Evolutionary conservation across 1,140 invertebrate genomes (phyloP).

Genomic region (Procambarus virginalis): DNA sequence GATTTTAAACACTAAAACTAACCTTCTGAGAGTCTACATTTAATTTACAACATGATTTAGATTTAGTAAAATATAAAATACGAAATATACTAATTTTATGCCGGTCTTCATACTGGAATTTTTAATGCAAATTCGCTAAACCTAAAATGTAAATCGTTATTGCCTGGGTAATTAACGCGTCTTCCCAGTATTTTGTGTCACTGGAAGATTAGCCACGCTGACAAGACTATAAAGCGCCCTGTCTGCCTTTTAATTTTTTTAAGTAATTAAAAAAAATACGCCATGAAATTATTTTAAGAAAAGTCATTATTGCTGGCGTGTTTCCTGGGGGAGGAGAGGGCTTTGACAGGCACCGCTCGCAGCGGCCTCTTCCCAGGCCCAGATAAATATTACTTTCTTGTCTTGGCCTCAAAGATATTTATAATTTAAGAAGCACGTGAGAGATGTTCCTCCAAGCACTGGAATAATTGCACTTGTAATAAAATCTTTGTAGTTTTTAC

Average conservation of each 20-base stretch:
- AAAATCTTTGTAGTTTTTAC: background rate
- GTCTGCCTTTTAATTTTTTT: background rate
- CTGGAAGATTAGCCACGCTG: background rate
- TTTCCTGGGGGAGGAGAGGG: background rate
- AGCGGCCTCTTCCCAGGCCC: background rate
- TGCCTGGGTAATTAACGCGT: background rate
- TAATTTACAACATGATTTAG: too few relatives aligned
- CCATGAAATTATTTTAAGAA: background rate
- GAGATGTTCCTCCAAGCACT: background rate
- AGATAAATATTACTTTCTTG: background rate
- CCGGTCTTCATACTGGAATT: too few relatives aligned
- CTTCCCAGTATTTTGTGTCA: background rate
- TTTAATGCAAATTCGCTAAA: too few relatives aligned
- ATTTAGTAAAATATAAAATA: too few relatives aligned
- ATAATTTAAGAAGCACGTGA: background rate
- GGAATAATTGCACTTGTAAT: background rate
- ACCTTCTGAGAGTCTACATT: too few relatives aligned
- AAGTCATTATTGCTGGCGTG: background rate
- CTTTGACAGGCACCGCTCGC: background rate
- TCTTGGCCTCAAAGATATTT: background rate
- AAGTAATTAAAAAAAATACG: background rate
- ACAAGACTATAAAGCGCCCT: background rate
- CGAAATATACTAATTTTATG: too few relatives aligned
- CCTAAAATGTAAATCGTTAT: background rate
- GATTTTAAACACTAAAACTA: too few relatives aligned